A percentile compares a stretch with the other conserved stretches of the same genome.
Evolutionary conservation across 1,140 invertebrate genomes (phyloP).

Genomic region (Rhyacophila brunnea): DNA sequence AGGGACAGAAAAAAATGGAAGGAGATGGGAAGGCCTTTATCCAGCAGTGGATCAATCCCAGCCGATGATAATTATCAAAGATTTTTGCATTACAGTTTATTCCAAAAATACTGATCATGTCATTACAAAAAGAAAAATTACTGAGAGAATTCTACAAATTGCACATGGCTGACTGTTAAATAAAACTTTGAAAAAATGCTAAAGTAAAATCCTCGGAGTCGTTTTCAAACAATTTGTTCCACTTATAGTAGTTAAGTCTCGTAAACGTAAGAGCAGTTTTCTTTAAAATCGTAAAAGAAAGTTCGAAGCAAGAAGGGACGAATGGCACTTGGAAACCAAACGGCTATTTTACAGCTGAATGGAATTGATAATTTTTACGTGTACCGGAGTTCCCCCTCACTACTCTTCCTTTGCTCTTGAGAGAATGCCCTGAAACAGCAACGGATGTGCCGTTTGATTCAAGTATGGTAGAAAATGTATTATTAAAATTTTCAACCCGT

Average conservation of each 20-base stretch:
- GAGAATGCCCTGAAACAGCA: too few relatives aligned
- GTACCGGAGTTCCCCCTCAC: background rate
- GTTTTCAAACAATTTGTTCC: slow-evolving; percentile 27
- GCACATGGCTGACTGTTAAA: background rate
- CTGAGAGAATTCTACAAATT: too few relatives aligned
- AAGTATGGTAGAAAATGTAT: too few relatives aligned
- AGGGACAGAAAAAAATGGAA: too few relatives aligned
- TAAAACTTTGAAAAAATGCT: slow-evolving; percentile 20
- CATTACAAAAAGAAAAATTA: too few relatives aligned
- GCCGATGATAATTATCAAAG: too few relatives aligned
- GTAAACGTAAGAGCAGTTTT: slow-evolving; percentile 18
- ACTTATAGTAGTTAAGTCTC: background rate
- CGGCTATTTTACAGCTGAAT: slow-evolving; percentile 7
- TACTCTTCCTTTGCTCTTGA: background rate
- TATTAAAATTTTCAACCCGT: too few relatives aligned
- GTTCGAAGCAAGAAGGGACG: background rate
- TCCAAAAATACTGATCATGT: too few relatives aligned
- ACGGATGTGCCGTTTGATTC: too few relatives aligned
- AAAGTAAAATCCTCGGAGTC: slow-evolving; percentile 17
- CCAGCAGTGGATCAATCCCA: too few relatives aligned
- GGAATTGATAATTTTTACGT: slow-evolving; percentile 26
- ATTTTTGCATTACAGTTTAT: too few relatives aligned
- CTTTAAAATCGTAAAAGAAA: slow-evolving; percentile 20
- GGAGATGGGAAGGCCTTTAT: too few relatives aligned
- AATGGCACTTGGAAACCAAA: slow-evolving; percentile 1